phyloP scores from a whole-genome alignment of 2,113 vertebrate species.

The Etheostoma spectabile region DNA sequence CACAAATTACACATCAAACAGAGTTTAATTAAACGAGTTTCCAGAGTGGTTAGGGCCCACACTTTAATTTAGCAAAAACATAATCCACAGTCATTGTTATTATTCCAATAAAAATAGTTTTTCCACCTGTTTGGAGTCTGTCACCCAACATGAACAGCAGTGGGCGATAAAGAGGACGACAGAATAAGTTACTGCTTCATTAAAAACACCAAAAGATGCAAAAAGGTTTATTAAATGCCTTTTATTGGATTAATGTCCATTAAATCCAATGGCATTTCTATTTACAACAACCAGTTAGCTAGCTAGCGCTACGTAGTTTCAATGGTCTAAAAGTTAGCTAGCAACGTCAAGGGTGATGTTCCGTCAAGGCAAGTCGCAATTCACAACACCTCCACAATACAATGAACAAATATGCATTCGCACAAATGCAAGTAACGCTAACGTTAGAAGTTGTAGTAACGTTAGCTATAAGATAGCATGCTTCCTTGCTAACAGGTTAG shows the following conservation, averaged over 20 bases:
- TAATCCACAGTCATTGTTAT: not conserved
- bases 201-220: accelerated
- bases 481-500: slow-evolving; percentile 13
- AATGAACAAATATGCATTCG: not conserved
- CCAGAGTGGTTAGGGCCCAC: not conserved
- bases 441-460: not conserved
- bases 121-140: not conserved
- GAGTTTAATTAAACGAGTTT: not conserved
- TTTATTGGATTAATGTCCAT: not conserved
- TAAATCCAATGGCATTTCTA: not conserved
- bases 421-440: no score
- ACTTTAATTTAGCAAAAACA: not conserved
- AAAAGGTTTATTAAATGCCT: accelerated
- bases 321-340: not conserved
- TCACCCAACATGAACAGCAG: not conserved
- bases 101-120: not conserved
- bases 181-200: not conserved
- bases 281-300: not conserved
- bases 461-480: slow-evolving; percentile 19
- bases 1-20: not conserved
- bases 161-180: not conserved
- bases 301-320: not conserved
- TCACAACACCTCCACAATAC: not conserved
- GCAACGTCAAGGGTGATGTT: not conserved
- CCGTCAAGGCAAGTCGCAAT: not conserved